phyloP scores from a whole-genome alignment of 2,113 vertebrate species.

The Anguilla rostrata region DNA sequence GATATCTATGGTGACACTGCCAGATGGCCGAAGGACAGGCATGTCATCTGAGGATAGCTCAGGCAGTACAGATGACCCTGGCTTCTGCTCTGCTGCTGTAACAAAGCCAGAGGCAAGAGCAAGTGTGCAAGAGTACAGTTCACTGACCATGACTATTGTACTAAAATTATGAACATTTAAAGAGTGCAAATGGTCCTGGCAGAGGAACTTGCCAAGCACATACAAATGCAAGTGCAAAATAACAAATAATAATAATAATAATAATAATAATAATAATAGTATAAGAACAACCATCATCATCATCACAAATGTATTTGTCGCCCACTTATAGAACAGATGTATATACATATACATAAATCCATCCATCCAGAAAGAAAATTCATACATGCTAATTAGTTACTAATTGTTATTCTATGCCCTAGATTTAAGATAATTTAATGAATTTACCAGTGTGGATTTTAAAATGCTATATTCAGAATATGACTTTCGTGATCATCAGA shows the following conservation, averaged over 20 bases:
- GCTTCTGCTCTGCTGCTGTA: background rate
- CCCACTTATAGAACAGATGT: no score
- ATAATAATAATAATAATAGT: no score
- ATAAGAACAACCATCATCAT: no score
- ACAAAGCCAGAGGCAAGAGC: background rate
- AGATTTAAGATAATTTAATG: background rate
- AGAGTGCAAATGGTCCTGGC: no score
- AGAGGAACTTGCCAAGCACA: no score
- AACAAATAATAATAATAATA: no score
- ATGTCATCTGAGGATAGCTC: background rate
- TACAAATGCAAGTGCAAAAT: no score
- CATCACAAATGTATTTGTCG: no score
- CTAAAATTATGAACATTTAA: background rate
- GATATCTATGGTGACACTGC: background rate
- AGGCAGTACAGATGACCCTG: background rate
- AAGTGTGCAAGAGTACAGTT: background rate
- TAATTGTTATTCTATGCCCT: background rate
- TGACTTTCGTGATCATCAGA: background rate
- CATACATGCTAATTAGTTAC: no score
- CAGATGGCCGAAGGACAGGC: background rate
- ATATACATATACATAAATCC: no score
- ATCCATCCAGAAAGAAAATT: no score
- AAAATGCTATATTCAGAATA: no score
- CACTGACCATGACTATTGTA: background rate
- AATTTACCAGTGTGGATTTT: background rate